phyloP scores from a whole-genome alignment of 2,113 vertebrate species.

The Callaeas wilsoni region DNA sequence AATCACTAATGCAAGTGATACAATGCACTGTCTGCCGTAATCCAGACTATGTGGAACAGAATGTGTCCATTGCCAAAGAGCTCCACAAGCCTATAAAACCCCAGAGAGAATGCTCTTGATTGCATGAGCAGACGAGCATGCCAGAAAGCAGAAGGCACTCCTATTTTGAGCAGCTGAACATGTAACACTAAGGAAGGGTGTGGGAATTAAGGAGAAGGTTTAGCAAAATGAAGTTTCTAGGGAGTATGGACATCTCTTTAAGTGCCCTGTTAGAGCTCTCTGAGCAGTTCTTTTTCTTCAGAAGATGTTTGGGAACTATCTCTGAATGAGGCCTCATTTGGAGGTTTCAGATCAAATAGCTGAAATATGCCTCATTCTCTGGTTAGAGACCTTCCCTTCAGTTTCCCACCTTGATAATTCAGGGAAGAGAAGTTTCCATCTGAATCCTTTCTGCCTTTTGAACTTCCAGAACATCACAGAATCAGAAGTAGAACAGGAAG shows the following conservation, averaged over 20 bases:
- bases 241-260: background rate
- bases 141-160: background rate
- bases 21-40: background rate
- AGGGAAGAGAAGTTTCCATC: background rate
- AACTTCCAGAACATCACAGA: background rate
- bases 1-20: background rate
- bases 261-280: background rate
- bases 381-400: background rate
- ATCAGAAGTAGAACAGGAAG: background rate
- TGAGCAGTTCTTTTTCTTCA: background rate
- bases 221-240: background rate
- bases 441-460: background rate
- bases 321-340: background rate
- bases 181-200: background rate
- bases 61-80: background rate
- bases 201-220: background rate
- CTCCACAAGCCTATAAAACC: slow-evolving; percentile 5
- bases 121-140: background rate
- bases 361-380: background rate
- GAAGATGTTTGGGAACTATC: background rate
- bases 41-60: background rate
- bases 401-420: background rate
- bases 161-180: background rate
- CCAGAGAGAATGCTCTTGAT: background rate
- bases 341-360: background rate